Evolutionary conservation across 2,888 invertebrate species (phyloP).

Genomic region (Arctia plantaginis): DNA sequence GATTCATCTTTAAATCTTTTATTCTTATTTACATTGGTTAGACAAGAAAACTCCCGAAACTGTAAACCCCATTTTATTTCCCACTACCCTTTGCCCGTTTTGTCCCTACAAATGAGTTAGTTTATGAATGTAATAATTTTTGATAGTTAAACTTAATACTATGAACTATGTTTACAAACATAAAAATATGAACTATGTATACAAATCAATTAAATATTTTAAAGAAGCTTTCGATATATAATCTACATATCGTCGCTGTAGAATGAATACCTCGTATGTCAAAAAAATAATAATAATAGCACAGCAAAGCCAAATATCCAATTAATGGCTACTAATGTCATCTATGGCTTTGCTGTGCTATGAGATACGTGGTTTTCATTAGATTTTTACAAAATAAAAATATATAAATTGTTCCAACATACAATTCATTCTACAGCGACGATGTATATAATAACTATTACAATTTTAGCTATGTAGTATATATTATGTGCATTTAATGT

Average conservation of each 20-base stretch:
- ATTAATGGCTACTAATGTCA: too few species aligned
- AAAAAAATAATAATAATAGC: too few species aligned
- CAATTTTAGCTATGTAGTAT: not conserved
- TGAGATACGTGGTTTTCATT: too few species aligned
- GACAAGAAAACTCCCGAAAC: not conserved
- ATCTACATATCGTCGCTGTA: not conserved
- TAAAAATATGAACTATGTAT: not conserved
- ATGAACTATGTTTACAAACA: not conserved
- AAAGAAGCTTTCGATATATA: slow-evolving; percentile 2
- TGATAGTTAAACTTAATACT: slow-evolving; percentile 1
- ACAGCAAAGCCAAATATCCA: too few species aligned
- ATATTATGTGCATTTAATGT: not conserved
- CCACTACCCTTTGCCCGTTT: not conserved
- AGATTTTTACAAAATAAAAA: too few species aligned
- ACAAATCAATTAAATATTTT: not conserved
- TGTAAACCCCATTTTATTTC: not conserved
- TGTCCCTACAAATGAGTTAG: not conserved
- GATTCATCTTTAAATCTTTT: not conserved
- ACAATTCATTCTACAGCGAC: too few species aligned
- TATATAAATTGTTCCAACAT: too few species aligned
- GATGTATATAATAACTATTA: not conserved
- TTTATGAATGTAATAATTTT: not conserved
- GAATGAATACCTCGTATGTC: too few species aligned
- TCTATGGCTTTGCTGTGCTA: too few species aligned
- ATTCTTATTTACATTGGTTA: not conserved